Percentiles rank a stretch among this genome's conserved stretches.
Evolutionary conservation across 2,797 vertebrate genomes (phyloP).

Genomic region (Sebastes minor): DNA sequence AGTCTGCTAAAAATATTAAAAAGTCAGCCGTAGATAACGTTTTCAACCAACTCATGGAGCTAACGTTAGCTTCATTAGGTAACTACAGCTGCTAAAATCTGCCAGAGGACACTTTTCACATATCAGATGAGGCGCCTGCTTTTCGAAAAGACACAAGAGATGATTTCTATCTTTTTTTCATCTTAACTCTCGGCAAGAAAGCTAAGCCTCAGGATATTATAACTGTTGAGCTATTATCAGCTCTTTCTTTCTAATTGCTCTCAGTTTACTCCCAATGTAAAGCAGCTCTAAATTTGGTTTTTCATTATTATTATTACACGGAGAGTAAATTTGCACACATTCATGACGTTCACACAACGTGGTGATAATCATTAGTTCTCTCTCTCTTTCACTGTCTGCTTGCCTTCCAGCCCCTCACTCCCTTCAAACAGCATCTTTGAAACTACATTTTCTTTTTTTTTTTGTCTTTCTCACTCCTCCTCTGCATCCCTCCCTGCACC

Average conservation of each 20-base stretch:
- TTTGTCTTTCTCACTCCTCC: not conserved
- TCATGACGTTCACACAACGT: not conserved
- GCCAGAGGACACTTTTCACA: too few species aligned
- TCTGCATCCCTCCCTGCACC: slow-evolving; percentile 25
- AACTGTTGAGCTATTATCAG: not conserved
- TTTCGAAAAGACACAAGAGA: not conserved
- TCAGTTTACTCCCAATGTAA: not conserved
- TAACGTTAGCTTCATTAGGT: too few species aligned
- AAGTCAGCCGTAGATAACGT: too few species aligned
- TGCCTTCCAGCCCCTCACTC: not conserved
- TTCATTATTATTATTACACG: not conserved
- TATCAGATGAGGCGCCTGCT: too few species aligned
- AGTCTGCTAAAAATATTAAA: too few species aligned
- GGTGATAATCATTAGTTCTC: not conserved
- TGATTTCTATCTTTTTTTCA: not conserved
- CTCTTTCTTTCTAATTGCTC: not conserved
- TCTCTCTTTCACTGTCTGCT: not conserved
- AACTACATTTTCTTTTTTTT: not conserved
- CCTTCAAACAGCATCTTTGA: slow-evolving; percentile 32
- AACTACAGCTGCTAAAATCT: too few species aligned
- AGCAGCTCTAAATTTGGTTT: not conserved
- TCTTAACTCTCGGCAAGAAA: not conserved
- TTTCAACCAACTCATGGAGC: too few species aligned
- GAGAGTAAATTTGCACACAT: not conserved
- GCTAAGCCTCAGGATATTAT: not conserved